Percentiles rank a stretch among this genome's conserved stretches.
These are phyloP conservation scores for Tetramorium bicarinatum DNA, from an alignment of 2,888 invertebrate genomes.

Conservation along the genomic window DNA sequence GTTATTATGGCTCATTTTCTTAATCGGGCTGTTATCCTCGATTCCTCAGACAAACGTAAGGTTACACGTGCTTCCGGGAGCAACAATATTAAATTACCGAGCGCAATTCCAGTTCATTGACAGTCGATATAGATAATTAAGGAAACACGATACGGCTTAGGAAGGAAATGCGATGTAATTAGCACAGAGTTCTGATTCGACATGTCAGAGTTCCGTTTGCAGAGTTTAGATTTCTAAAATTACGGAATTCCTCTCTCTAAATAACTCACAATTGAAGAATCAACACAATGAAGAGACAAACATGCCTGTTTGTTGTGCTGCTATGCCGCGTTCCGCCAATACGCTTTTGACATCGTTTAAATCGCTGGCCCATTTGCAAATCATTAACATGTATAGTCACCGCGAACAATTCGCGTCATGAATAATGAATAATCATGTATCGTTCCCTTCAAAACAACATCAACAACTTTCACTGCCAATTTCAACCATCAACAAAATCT, in stretches of 20 bases:
- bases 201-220: background rate
- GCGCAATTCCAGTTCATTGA: conserved; percentile 14
- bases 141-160: background rate
- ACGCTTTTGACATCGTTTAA: conserved; percentile 38
- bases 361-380: conserved; percentile 56
- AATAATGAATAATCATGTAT: conserved; percentile 71
- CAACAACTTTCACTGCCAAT: conserved; percentile 77
- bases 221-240: background rate
- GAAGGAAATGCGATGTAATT: background rate
- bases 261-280: conserved; percentile 14
- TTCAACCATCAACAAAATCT: conserved; percentile 37
- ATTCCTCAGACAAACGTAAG: conserved; percentile 21
- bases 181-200: background rate
- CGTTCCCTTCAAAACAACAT: conserved; percentile 60
- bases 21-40: conserved; percentile 46
- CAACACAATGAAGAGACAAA: background rate
- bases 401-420: conserved; percentile 64
- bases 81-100: conserved; percentile 34
- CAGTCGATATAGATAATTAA: conserved; percentile 26
- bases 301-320: background rate
- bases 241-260: background rate
- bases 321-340: background rate
- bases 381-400: conserved; percentile 72
- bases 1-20: conserved; percentile 35
- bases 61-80: conserved; percentile 23